Evolutionary conservation across 1,140 invertebrate genomes (phyloP).

Genomic region (Acromyrmex heyeri): DNA sequence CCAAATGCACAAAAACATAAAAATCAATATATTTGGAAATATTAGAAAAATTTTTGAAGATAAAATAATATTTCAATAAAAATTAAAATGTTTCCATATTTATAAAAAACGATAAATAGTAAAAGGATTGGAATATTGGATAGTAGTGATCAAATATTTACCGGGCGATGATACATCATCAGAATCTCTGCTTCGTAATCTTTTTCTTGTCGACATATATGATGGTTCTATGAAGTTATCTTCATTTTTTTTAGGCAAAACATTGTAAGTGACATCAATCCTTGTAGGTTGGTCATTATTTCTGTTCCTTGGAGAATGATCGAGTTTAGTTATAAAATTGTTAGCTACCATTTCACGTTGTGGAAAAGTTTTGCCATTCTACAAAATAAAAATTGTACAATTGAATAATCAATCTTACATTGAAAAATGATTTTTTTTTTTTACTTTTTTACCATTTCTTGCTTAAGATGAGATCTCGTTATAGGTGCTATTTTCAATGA

Average conservation of each 20-base stretch:
- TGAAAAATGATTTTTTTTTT: background rate
- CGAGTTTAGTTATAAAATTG: slow-evolving; percentile 80
- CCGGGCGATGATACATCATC: slow-evolving; percentile 85
- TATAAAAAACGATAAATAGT: background rate
- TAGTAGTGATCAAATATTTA: slow-evolving; percentile 75
- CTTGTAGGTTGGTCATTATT: slow-evolving; percentile 58
- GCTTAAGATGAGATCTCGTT: slow-evolving; percentile 76
- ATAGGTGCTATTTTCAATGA: slow-evolving; percentile 83
- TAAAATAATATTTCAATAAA: slow-evolving; percentile 12
- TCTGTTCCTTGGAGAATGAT: slow-evolving; percentile 79
- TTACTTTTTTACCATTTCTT: slow-evolving; percentile 53
- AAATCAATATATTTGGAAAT: background rate
- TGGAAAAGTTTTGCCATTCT: slow-evolving; percentile 8
- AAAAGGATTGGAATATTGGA: background rate
- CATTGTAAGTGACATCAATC: slow-evolving; percentile 51
- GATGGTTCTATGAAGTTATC: slow-evolving; percentile 80
- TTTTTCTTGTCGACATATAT: slow-evolving; percentile 80
- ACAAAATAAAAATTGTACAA: slow-evolving; percentile 28
- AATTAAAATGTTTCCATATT: background rate
- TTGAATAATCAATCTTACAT: background rate
- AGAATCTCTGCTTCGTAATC: slow-evolving; percentile 83
- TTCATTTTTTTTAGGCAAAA: slow-evolving; percentile 71
- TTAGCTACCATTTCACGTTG: slow-evolving; percentile 66
- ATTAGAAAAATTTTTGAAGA: slow-evolving; percentile 16
- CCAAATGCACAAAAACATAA: slow-evolving; percentile 21